These are phyloP conservation scores for Gouania willdenowi DNA, from an alignment of 2,797 vertebrate species.

Conservation along the genomic window DNA sequence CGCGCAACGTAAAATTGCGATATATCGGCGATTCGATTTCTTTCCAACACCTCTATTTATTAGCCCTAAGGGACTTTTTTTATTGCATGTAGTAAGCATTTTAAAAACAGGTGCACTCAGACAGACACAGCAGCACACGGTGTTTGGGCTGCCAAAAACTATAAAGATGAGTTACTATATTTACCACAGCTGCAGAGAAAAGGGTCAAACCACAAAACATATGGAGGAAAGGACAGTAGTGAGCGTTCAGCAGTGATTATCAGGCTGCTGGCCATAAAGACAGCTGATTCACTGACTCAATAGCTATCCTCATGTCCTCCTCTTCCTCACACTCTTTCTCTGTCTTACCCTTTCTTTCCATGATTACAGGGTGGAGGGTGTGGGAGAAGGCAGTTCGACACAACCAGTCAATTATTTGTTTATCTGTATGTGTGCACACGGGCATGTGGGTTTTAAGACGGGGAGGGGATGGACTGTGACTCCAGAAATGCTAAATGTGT, in stretches of 20 bases:
- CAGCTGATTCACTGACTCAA: slow-evolving; percentile 87
- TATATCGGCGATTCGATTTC: too few relatives aligned
- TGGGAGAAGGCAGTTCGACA: slow-evolving; percentile 77
- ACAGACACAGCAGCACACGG: not conserved
- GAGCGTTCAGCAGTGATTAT: slow-evolving; percentile 50
- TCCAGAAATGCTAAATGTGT: slow-evolving; percentile 43
- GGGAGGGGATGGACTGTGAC: slow-evolving; percentile 22
- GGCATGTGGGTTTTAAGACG: slow-evolving; percentile 11
- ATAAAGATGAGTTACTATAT: slow-evolving; percentile 3
- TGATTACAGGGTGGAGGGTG: slow-evolving; percentile 80
- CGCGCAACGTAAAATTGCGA: too few relatives aligned
- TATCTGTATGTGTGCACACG: slow-evolving; percentile 46
- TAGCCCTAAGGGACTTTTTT: too few relatives aligned
- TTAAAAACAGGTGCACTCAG: slow-evolving; percentile 1
- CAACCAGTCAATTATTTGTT: slow-evolving; percentile 50
- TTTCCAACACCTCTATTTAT: too few relatives aligned
- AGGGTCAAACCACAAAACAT: slow-evolving; percentile 27
- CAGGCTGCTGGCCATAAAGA: slow-evolving; percentile 74
- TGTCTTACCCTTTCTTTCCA: slow-evolving; percentile 52
- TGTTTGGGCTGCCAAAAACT: not conserved
- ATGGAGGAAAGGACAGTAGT: slow-evolving; percentile 19
- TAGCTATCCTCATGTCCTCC: slow-evolving; percentile 22
- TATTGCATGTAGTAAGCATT: too few relatives aligned
- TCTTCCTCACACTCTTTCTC: slow-evolving; percentile 28
- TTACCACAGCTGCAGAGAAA: slow-evolving; percentile 11